These are phyloP conservation scores for Alcis repandata DNA, from an alignment of 2,888 invertebrate species.

Conservation along the genomic window DNA sequence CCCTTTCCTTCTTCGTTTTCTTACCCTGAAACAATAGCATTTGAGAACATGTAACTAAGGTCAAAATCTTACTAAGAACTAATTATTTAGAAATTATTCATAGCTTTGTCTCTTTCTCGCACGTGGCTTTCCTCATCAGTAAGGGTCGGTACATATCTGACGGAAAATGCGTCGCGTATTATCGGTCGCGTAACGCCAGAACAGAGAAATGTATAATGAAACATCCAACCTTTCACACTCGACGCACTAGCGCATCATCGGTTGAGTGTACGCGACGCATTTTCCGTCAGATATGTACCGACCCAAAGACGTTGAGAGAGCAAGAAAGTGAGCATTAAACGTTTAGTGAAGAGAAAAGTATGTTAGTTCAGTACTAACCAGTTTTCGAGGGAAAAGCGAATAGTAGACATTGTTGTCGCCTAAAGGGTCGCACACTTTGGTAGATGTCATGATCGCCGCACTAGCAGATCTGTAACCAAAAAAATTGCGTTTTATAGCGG, in stretches of 20 bases:
- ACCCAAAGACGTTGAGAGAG: too few species aligned
- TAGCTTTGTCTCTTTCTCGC: not conserved
- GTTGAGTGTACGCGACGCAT: too few species aligned
- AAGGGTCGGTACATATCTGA: too few species aligned
- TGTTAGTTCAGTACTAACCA: constrained; percentile 56
- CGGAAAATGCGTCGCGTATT: too few species aligned
- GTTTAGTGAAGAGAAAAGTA: too few species aligned
- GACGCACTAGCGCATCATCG: too few species aligned
- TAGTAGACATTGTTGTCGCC: constrained; percentile 78
- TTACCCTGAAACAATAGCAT: constrained; percentile 53
- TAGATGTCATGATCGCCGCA: constrained; percentile 64
- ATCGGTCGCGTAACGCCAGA: too few species aligned
- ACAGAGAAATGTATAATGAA: too few species aligned
- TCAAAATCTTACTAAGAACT: not conserved
- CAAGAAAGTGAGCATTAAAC: too few species aligned
- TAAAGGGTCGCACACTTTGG: constrained; percentile 79
- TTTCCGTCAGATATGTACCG: too few species aligned
- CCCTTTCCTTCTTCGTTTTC: constrained; percentile 73
- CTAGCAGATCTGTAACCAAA: constrained; percentile 65
- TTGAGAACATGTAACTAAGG: not conserved
- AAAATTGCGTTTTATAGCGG: not conserved
- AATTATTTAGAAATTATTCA: not conserved
- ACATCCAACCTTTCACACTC: too few species aligned
- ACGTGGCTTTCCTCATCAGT: too few species aligned
- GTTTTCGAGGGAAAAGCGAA: constrained; percentile 71